Conservation (phyloP, 2,113 vertebrate genomes). For the Phalacrocorax aristotelis region DNA sequence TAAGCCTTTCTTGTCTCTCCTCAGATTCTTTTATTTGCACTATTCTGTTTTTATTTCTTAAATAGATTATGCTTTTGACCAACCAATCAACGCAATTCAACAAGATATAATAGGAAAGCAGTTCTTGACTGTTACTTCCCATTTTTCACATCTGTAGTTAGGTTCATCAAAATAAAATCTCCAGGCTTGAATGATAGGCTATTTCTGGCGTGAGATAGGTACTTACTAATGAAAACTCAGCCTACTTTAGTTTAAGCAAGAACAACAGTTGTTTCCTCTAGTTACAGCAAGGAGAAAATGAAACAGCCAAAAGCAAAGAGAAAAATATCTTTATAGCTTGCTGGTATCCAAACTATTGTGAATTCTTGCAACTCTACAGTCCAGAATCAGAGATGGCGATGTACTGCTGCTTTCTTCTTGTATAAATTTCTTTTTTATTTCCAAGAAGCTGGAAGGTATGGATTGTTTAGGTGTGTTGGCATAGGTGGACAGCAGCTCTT, state of each 20-base stretch:
- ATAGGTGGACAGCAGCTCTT: background rate
- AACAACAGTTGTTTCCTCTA: background rate
- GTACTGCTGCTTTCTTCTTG: background rate
- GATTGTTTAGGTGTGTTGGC: background rate
- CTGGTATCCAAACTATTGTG: background rate
- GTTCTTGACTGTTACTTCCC: background rate
- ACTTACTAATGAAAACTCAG: background rate
- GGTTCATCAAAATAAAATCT: background rate
- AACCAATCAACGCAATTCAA: slow-evolving; percentile 47
- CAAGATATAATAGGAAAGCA: background rate
- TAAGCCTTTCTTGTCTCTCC: background rate
- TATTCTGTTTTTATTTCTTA: slow-evolving; percentile 7
- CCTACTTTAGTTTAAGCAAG: background rate
- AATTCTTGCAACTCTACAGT: background rate
- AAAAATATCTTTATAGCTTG: background rate
- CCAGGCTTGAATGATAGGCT: background rate
- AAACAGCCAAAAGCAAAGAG: background rate
- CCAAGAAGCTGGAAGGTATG: background rate
- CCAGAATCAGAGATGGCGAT: background rate
- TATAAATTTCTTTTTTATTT: background rate
- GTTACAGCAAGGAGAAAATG: background rate
- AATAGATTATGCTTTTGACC: slow-evolving; percentile 22
- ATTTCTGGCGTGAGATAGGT: background rate
- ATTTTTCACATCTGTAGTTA: background rate
- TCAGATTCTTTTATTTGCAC: background rate